A percentile compares a stretch with the other conserved stretches of the same genome.
Evolutionary conservation across 2,113 vertebrate genomes (phyloP).

Genomic region (Corydoras sp.): DNA sequence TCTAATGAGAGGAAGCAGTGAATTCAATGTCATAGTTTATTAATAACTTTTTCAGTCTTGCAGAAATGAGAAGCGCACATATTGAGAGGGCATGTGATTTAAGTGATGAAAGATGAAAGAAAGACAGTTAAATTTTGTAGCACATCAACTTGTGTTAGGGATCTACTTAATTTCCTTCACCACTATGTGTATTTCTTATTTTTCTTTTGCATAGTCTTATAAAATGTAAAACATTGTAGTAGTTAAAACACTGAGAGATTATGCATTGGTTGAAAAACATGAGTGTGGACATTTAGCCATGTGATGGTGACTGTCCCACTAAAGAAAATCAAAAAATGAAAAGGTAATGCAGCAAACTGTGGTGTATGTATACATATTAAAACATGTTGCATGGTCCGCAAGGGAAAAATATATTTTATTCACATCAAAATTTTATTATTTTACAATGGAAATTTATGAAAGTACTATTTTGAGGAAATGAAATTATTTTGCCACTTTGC

Average conservation of each 20-base stretch:
- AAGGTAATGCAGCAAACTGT: background rate
- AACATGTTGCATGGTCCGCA: slow-evolving; percentile 1
- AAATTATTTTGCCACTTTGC: no score
- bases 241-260: background rate
- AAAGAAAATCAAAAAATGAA: background rate
- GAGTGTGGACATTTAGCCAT: slow-evolving; percentile 25
- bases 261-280: no score
- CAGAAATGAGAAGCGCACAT: slow-evolving; percentile 7
- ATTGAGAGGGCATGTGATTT: slow-evolving; percentile 10
- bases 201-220: slow-evolving; percentile 51
- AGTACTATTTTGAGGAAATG: no score
- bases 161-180: slow-evolving; percentile 43
- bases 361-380: slow-evolving; percentile 39
- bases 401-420: no score
- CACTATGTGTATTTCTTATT: slow-evolving; percentile 55
- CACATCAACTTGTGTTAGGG: slow-evolving; percentile 49
- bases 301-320: slow-evolving; percentile 4
- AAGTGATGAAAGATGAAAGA: slow-evolving; percentile 35
- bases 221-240: slow-evolving; percentile 39
- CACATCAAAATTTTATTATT: no score
- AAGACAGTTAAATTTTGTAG: slow-evolving; percentile 45
- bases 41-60: background rate
- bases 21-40: background rate
- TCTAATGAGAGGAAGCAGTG: slow-evolving; percentile 57
- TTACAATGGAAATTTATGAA: no score